Evolutionary conservation across 2,888 invertebrate species (phyloP), one percentile per base, ranked within the genome.

Genomic region (Neoascia interrupta): DNA sequence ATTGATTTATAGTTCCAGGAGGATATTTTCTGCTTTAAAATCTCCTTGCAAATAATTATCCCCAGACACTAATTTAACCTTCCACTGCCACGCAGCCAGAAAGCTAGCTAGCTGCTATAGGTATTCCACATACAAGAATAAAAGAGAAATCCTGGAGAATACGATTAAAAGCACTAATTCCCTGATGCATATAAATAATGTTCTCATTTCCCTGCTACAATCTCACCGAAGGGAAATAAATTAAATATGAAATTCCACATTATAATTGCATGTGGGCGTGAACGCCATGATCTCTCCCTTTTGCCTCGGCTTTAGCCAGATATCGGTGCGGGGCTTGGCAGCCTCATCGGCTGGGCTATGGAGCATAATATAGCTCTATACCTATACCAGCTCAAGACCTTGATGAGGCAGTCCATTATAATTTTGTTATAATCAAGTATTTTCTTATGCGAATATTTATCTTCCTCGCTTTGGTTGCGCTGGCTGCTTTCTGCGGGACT

Each of bases 251-350:
- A 79, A 79, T 79, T 79, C 79, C 79, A 79, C 73, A 79, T 79
- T 79, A 79, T 79, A 73, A 79, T 79, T 79, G 79, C 79, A 79
- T 73, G 79, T 79, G 79, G 79, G 79, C 79, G 79, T 79, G 79
- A n/a, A n/a, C n/a, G n/a, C n/a, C n/a, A n/a, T n/a, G n/a, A n/a
- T n/a, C n/a, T n/a, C n/a, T n/a, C n/a, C n/a, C n/a, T n/a, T n/a
- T n/a, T n/a, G n/a, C n/a, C n/a, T n/a, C n/a, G n/a, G n/a, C n/a
- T n/a, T n/a, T n/a, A n/a, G n/a, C n/a, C n/a, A n/a, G n/a, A n/a
- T n/a, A n/a, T n/a, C n/a, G n/a, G n/a, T n/a, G n/a, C n/a, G n/a
- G n/a, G n/a, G n/a, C n/a, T n/a, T n/a, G n/a, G n/a, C n/a, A n/a
- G n/a, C n/a, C n/a, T n/a, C n/a, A n/a, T n/a, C n/a, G n/a, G n/a